These are phyloP conservation scores for Cyclophora albipunctata DNA, from an alignment of 2,888 invertebrate genomes.

Conservation along the genomic window DNA sequence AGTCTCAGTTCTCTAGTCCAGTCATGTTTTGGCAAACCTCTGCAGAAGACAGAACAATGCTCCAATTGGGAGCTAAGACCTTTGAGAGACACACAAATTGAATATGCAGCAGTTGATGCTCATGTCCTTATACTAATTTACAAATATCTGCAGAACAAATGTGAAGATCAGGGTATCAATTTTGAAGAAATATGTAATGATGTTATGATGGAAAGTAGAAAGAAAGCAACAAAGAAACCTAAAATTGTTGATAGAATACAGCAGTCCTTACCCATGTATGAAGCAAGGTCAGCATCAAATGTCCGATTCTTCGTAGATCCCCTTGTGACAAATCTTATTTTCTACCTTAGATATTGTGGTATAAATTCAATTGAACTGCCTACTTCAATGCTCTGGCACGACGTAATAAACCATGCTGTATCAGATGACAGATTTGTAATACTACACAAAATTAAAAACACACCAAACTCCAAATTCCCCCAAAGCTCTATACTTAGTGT, in stretches of 20 bases:
- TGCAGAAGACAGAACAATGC: conserved; percentile 93
- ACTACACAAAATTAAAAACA: conserved; percentile 55
- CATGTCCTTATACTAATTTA: conserved; percentile 89
- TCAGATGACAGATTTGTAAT: conserved; percentile 52
- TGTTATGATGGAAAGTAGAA: conserved; percentile 71
- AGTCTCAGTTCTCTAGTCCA: conserved; percentile 84
- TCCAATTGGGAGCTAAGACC: conserved; percentile 94
- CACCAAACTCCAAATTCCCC: conserved; percentile 73
- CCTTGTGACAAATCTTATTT: conserved; percentile 40
- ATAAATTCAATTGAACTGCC: conserved; percentile 79
- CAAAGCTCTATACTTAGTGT: conserved; percentile 74
- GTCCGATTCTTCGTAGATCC: conserved; percentile 53
- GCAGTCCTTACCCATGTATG: conserved; percentile 23
- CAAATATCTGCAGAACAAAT: conserved; percentile 72
- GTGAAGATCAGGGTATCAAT: conserved; percentile 67
- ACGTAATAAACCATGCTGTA: conserved; percentile 53
- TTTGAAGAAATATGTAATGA: conserved; percentile 79
- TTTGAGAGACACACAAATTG: conserved; percentile 83
- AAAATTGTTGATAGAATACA: conserved; percentile 41
- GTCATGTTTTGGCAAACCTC: conserved; percentile 82
- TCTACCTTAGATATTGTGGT: conserved; percentile 64
- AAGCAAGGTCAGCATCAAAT: conserved; percentile 33
- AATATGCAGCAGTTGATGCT: conserved; percentile 92
- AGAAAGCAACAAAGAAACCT: conserved; percentile 56
- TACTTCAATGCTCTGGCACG: conserved; percentile 68